Conservation (phyloP, 2,797 vertebrate species). For the Eulemur coronatus region DNA sequence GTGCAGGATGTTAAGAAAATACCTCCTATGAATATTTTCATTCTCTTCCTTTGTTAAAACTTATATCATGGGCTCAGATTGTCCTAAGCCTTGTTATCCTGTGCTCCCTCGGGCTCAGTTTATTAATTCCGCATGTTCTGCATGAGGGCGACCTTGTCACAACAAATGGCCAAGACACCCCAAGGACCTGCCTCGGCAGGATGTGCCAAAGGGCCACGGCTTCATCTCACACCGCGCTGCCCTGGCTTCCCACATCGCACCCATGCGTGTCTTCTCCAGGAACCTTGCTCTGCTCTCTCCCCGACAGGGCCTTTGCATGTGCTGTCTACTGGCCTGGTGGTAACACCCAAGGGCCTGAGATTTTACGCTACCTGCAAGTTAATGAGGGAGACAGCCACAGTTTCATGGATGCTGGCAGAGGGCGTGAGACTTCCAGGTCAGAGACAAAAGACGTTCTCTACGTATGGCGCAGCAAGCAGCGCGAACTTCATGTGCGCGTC, state of each 20-base stretch:
- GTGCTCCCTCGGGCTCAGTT: neutral
- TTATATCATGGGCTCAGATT: neutral
- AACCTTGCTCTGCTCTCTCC: neutral
- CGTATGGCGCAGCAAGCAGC: neutral
- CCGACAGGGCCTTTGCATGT: neutral
- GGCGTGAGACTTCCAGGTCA: neutral
- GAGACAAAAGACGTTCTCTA: neutral
- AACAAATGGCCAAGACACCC: neutral
- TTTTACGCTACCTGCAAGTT: neutral
- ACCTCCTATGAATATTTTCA: neutral
- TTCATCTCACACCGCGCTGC: neutral
- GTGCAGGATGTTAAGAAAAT: neutral
- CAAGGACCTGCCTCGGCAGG: neutral
- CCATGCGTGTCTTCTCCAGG: neutral
- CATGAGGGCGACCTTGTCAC: neutral
- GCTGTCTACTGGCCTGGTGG: neutral
- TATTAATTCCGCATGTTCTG: neutral
- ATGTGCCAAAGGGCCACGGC: too few species aligned
- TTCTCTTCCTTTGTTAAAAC: neutral
- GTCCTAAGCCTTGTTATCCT: neutral
- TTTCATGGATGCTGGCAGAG: neutral
- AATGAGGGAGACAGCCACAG: neutral
- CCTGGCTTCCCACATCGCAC: neutral
- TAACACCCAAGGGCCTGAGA: neutral
- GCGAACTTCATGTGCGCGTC: neutral